phyloP scores from a whole-genome alignment of 2,888 invertebrate genomes.

The Lepidochitona cinerea region DNA sequence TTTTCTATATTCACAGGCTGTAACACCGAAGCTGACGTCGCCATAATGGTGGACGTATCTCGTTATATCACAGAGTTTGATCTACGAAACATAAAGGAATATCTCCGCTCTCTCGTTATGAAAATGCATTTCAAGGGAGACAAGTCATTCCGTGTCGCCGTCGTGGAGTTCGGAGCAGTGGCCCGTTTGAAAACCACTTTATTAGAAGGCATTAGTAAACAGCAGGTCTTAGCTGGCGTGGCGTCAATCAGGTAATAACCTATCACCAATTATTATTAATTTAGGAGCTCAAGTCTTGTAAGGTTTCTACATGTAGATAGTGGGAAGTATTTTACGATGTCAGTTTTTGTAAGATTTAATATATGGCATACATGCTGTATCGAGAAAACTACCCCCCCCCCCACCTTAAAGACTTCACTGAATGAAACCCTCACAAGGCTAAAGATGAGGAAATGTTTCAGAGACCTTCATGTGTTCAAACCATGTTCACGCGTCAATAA shows the following conservation, averaged over 20 bases:
- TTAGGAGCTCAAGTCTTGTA: too few species aligned
- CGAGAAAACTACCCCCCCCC: too few species aligned
- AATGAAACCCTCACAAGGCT: too few species aligned
- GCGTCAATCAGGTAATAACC: constrained; percentile 55
- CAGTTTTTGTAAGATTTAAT: too few species aligned
- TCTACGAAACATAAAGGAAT: constrained; percentile 51
- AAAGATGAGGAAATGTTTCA: too few species aligned
- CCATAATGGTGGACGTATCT: constrained; percentile 63
- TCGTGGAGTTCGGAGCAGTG: constrained; percentile 52
- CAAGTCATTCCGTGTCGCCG: constrained; percentile 49
- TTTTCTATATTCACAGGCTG: constrained; percentile 41
- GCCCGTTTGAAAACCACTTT: constrained; percentile 47
- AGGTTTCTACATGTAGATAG: too few species aligned
- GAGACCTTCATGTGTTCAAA: too few species aligned
- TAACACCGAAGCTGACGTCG: constrained; percentile 52
- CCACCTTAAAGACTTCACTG: too few species aligned
- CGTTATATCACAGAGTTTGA: constrained; percentile 53
- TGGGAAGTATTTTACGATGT: too few species aligned
- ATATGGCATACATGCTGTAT: too few species aligned
- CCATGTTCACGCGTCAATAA: too few species aligned
- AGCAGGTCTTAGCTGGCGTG: constrained; percentile 43
- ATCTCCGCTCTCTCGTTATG: constrained; percentile 50
- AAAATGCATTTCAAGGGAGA: constrained; percentile 53
- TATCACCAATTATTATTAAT: too few species aligned
- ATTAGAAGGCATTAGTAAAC: constrained; percentile 44